A percentile compares a stretch with the other conserved stretches of the same genome.
Conservation (phyloP, 2,113 vertebrate genomes). For the Spea multiplicata region DNA sequence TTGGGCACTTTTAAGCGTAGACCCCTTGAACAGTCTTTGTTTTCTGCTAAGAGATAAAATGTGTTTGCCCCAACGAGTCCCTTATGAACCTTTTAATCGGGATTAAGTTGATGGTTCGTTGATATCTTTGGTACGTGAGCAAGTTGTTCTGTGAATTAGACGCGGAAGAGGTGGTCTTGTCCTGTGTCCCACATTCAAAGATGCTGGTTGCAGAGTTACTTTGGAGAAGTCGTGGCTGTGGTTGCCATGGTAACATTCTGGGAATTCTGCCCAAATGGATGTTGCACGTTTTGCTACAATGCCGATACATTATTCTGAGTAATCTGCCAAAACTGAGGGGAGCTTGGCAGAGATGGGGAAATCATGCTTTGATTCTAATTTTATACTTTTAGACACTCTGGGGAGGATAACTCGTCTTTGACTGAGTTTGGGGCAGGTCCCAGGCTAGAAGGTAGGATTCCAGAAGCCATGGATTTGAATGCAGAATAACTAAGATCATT, state of each 20-base stretch:
- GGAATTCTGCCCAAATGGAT: background rate
- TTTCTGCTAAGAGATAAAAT: no score
- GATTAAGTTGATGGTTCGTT: background rate
- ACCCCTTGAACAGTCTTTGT: no score
- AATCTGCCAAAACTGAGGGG: background rate
- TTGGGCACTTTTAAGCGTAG: no score
- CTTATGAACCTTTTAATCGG: background rate
- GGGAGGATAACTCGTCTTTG: no score
- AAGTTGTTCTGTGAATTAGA: background rate
- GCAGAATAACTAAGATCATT: no score
- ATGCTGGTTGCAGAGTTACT: background rate
- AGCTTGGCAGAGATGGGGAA: background rate
- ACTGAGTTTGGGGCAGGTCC: no score
- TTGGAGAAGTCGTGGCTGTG: background rate
- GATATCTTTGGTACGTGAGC: background rate
- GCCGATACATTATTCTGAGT: background rate
- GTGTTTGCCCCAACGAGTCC: background rate
- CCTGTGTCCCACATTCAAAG: background rate
- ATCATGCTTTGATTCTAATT: background rate
- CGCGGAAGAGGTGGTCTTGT: background rate
- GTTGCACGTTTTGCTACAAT: background rate
- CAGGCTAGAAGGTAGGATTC: no score
- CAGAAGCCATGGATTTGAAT: no score
- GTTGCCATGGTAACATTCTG: background rate
- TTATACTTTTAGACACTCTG: no score